A percentile compares a stretch with the other conserved stretches of the same genome.
These are phyloP conservation scores for Deladenus siricidicola DNA, from an alignment of 2,888 invertebrate species.

Conservation along the genomic window DNA sequence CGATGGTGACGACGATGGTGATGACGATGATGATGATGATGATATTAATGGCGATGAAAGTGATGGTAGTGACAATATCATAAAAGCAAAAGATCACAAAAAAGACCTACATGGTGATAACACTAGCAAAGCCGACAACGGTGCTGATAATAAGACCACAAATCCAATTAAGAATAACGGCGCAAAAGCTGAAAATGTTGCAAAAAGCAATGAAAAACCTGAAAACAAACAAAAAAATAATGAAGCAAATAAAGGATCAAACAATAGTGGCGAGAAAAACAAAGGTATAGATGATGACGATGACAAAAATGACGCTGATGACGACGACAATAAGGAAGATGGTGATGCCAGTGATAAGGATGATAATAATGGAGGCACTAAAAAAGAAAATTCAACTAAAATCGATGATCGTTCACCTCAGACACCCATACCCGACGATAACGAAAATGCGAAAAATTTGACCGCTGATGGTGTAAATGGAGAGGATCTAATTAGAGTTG, in stretches of 20 bases:
- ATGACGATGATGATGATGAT: slow-evolving; percentile 12
- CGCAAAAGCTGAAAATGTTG: too few species aligned
- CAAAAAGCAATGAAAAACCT: too few species aligned
- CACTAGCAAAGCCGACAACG: too few species aligned
- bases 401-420: too few species aligned
- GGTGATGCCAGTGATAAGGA: not conserved
- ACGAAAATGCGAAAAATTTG: slow-evolving; percentile 3
- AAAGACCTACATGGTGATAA: not conserved
- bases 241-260: too few species aligned
- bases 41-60: not conserved
- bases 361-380: not conserved
- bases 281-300: not conserved
- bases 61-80: slow-evolving; percentile 4
- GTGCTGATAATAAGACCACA: too few species aligned
- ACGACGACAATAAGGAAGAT: not conserved
- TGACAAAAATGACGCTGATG: not conserved
- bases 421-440: too few species aligned
- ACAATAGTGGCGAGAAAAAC: not conserved
- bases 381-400: too few species aligned
- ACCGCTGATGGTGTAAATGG: not conserved
- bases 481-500: too few species aligned
- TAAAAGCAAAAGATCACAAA: not conserved
- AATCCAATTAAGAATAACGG: too few species aligned
- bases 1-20: not conserved
- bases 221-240: too few species aligned